phyloP scores from a whole-genome alignment of 2,113 vertebrate species.

The Cynocephalus volans region DNA sequence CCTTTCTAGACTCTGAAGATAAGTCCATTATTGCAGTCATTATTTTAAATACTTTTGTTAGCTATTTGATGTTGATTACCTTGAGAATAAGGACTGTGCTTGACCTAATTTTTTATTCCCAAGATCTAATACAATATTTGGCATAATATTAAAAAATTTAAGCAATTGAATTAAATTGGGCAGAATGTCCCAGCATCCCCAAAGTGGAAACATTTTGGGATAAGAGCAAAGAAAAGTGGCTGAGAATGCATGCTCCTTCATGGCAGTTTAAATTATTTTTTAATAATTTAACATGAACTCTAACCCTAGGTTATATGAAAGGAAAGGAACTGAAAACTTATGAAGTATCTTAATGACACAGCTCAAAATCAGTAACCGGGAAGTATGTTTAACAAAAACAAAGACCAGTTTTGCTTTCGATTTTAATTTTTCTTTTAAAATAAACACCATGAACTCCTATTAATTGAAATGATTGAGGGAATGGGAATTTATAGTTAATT shows the following conservation, averaged over 20 bases:
- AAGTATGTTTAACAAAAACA: slow-evolving; percentile 59
- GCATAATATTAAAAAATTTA: not conserved
- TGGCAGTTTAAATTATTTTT: slow-evolving; percentile 32
- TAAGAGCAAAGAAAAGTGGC: not conserved
- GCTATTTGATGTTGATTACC: slow-evolving; percentile 41
- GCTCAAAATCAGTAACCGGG: slow-evolving; percentile 31
- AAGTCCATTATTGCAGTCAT: slow-evolving; percentile 9
- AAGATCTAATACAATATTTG: slow-evolving; percentile 3
- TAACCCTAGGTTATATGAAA: slow-evolving; percentile 2
- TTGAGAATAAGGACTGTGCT: not conserved
- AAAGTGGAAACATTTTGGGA: slow-evolving; percentile 55
- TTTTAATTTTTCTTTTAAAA: slow-evolving; percentile 63
- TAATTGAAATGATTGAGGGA: slow-evolving; percentile 6
- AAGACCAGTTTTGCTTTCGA: slow-evolving; percentile 24
- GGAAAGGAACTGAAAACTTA: not conserved
- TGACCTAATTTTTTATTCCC: slow-evolving; percentile 46
- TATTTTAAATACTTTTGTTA: slow-evolving; percentile 58
- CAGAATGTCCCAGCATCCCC: not conserved
- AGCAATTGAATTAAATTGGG: slow-evolving; percentile 53
- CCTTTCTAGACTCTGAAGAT: not conserved
- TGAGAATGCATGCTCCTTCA: not conserved
- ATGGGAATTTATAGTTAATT: slow-evolving; percentile 24
- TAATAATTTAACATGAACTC: slow-evolving; percentile 21
- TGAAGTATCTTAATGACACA: not conserved
- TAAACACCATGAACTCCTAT: not conserved